Evolutionary conservation across 2,113 vertebrate species (phyloP).

Genomic region (Fregata magnificens): DNA sequence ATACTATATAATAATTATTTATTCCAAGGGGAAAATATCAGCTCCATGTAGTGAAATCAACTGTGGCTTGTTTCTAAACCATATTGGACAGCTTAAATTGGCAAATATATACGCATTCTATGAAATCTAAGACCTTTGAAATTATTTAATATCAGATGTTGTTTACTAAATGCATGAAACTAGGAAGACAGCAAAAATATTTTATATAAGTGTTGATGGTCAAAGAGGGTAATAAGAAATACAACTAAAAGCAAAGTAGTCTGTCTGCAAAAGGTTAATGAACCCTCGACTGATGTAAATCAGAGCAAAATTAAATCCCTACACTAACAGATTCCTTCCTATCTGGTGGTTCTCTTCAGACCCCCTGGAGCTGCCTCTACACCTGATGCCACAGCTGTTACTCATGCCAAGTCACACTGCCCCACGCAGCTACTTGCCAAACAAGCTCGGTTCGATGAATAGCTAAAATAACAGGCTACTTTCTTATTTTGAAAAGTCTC

Average conservation of each 20-base stretch:
- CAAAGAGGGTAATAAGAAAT: neutral
- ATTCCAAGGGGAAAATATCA: neutral
- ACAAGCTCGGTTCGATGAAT: neutral
- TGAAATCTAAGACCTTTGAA: neutral
- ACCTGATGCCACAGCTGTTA: neutral
- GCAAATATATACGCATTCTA: neutral
- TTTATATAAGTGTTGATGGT: neutral
- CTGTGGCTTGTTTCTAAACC: neutral
- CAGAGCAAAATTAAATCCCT: neutral
- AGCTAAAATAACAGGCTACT: neutral
- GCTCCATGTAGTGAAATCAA: neutral
- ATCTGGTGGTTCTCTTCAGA: neutral
- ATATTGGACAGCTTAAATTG: neutral
- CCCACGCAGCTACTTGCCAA: neutral
- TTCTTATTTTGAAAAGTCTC: neutral
- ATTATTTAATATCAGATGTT: neutral
- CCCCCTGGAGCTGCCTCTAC: neutral
- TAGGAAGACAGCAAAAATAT: neutral
- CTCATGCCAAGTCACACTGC: neutral
- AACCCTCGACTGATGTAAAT: neutral
- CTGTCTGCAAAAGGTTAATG: neutral
- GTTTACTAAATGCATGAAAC: neutral
- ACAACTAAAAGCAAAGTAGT: neutral
- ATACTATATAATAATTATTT: neutral
- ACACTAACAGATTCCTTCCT: neutral